Evolutionary conservation across 1,140 invertebrate species (phyloP).

Genomic region (Drosophila paulistorum): DNA sequence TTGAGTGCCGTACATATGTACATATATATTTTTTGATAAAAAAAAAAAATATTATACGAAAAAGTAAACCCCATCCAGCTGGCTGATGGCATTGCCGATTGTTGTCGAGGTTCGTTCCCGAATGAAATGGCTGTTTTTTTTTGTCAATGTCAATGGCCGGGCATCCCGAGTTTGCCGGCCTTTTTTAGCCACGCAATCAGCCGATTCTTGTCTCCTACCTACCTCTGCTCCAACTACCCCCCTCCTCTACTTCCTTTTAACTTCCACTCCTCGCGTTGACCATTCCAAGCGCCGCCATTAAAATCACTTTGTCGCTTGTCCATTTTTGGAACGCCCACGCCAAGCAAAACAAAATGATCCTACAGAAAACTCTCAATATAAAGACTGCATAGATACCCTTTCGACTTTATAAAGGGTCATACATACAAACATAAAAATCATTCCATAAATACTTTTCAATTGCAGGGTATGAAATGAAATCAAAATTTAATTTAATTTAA

Average conservation of each 20-base stretch:
- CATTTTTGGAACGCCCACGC: slow-evolving; percentile 75
- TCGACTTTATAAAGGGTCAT: not conserved
- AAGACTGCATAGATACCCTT: not conserved
- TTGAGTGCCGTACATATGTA: slow-evolving; percentile 29
- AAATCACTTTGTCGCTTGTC: slow-evolving; percentile 72
- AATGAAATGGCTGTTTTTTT: slow-evolving; percentile 34
- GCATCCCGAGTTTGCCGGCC: slow-evolving; percentile 57
- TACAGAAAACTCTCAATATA: not conserved
- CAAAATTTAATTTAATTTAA: slow-evolving; percentile 67
- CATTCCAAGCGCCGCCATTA: slow-evolving; percentile 54
- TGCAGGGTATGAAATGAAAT: not conserved
- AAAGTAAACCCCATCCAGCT: slow-evolving; percentile 24
- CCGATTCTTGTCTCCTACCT: slow-evolving; percentile 11
- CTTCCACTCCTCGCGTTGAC: not conserved
- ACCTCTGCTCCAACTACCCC: not conserved
- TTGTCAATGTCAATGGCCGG: slow-evolving; percentile 61
- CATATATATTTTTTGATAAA: slow-evolving; percentile 47
- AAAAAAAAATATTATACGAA: slow-evolving; percentile 26
- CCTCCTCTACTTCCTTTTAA: not conserved
- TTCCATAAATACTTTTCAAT: not conserved
- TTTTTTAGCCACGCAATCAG: slow-evolving; percentile 76
- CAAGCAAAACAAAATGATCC: slow-evolving; percentile 20
- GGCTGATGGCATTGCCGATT: not conserved
- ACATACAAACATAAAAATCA: too few species aligned
- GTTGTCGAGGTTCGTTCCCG: slow-evolving; percentile 8